Evolutionary conservation across 2,113 vertebrate species (phyloP), one percentile per base, ranked within the genome.

Genomic region (Perognathus longimembris): DNA sequence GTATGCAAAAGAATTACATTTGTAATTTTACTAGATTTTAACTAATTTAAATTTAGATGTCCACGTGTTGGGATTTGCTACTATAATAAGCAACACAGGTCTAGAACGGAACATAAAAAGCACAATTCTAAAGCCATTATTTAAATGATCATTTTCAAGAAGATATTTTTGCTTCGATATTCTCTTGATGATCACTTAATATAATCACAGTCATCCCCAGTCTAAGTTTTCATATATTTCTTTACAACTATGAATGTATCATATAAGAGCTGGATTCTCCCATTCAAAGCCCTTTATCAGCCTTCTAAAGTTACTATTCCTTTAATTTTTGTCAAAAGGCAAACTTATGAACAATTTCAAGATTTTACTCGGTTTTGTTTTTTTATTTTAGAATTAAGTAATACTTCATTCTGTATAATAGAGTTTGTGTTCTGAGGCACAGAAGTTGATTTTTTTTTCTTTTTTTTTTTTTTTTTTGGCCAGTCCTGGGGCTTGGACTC

Each of bases 101-200:
- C 38, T 81, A 45, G 42, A 20, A 32, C 50, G 30, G 18, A 40
- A 24, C 6, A 54, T 34, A 32, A 79, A 34, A 81, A 28, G 22
- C 9, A 1, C 36, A 40, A 67, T 59, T 93, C 34, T 90, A 32
- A 86, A 85, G 70, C 54, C 20, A 78, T 57, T 50, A 34, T 28
- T 70, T 54, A 91, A 77, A 85, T 86, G 69, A 86, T 22, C 24
- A 7, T 54, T 94, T 92, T 81, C 28, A 26, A 21, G 57, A 34
- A 1, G 8, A 75, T n/a, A n/a, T 40, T 26, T 57, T 57, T 17
- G 3, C 57, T 83, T 90, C 50, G 15, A 1, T n/a, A 73, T 67
- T 73, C 45, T 50, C 12, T 7, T 64, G 18, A 54, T 69, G 30
- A 30, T 70, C 59, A 9, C 70, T 67, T 57, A 75, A 73, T n/a